Conservation (phyloP, 64 coral and sea anemone species). For the Pocillopora verrucosa region DNA sequence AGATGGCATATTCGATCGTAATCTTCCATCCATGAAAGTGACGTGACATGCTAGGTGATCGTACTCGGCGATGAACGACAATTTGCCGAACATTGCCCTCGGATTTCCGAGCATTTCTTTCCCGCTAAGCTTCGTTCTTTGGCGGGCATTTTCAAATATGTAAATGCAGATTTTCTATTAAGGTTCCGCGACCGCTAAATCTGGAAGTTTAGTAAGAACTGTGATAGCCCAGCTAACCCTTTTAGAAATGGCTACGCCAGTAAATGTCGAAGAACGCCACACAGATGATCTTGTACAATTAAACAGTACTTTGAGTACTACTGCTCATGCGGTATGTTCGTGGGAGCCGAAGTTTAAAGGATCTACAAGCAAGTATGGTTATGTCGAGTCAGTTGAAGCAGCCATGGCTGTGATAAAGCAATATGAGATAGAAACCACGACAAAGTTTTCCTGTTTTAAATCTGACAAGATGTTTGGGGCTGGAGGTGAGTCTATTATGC, state of each 20-base stretch:
- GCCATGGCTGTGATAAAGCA: slow-evolving; percentile 45
- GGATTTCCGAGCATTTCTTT: slow-evolving; percentile 17
- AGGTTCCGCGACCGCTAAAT: slow-evolving; percentile 4
- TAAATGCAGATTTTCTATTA: background rate
- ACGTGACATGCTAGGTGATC: slow-evolving; percentile 15
- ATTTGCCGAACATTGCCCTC: slow-evolving; percentile 28
- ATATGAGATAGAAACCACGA: slow-evolving; percentile 39
- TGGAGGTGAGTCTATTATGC: slow-evolving; percentile 37
- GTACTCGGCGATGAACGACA: slow-evolving; percentile 44
- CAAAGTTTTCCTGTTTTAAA: slow-evolving; percentile 69
- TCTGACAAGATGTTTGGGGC: slow-evolving; percentile 50
- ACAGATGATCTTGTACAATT: slow-evolving; percentile 6
- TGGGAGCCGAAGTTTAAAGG: slow-evolving; percentile 50
- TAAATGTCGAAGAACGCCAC: slow-evolving; percentile 34
- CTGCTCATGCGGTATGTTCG: slow-evolving; percentile 21
- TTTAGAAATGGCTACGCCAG: slow-evolving; percentile 26
- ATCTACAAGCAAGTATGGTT: slow-evolving; percentile 48
- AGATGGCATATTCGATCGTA: no score
- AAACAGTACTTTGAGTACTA: slow-evolving; percentile 5
- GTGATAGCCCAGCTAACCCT: slow-evolving; percentile 6
- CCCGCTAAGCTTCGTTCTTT: slow-evolving; percentile 29
- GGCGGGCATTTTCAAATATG: slow-evolving; percentile 43
- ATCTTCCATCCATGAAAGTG: background rate
- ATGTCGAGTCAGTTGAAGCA: slow-evolving; percentile 62
- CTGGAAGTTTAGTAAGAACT: background rate